These are phyloP conservation scores for Eurypyga helias DNA, from an alignment of 2,113 vertebrate species.

Conservation along the genomic window DNA sequence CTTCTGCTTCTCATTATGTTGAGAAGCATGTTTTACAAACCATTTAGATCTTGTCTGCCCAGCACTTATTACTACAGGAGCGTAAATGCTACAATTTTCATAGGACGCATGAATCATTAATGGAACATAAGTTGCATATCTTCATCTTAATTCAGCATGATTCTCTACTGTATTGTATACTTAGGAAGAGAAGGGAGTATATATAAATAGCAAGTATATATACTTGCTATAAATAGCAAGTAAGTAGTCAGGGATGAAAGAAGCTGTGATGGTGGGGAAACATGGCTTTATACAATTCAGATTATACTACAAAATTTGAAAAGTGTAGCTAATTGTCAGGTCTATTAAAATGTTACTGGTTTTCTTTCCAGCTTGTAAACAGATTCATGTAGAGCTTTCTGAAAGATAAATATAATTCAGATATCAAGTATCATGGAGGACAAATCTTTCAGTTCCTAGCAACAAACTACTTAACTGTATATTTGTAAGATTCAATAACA, in stretches of 20 bases:
- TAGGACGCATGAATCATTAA: not conserved
- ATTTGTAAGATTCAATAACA: not conserved
- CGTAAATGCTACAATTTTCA: not conserved
- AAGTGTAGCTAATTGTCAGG: not conserved
- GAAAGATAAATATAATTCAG: not conserved
- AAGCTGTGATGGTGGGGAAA: not conserved
- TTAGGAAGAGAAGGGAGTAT: not conserved
- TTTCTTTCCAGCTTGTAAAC: not conserved
- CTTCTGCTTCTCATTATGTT: not conserved
- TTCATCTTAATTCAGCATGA: not conserved
- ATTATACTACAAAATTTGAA: not conserved
- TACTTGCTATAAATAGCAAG: not conserved
- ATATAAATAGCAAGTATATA: not conserved
- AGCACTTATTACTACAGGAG: not conserved
- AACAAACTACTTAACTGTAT: not conserved
- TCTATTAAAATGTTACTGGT: not conserved
- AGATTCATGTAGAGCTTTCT: not conserved
- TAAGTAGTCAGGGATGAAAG: not conserved
- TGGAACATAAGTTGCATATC: not conserved
- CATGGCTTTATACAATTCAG: not conserved
- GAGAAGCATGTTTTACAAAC: not conserved
- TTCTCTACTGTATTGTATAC: not conserved
- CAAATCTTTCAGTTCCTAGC: not conserved
- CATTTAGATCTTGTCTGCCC: not conserved
- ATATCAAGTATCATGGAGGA: not conserved